Evolutionary conservation across 1,140 invertebrate genomes (phyloP).

Genomic region (Lithobius niger): DNA sequence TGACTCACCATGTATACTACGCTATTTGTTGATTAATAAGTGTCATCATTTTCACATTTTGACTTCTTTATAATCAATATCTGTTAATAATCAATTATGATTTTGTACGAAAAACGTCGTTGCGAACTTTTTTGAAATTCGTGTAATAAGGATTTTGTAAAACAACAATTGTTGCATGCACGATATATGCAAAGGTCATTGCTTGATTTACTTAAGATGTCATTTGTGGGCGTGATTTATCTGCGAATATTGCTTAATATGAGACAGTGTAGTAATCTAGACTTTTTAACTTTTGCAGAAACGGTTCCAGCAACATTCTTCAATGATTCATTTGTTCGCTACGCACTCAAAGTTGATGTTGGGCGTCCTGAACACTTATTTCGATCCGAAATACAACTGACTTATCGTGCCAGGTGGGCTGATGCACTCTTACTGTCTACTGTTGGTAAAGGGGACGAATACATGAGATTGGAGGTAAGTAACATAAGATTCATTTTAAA

Average conservation of each 20-base stretch:
- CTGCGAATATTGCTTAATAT: neutral
- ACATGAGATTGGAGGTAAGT: slow-evolving; percentile 4
- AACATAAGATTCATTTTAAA: neutral
- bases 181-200: too few relatives aligned
- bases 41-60: too few relatives aligned
- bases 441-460: neutral
- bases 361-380: neutral
- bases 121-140: too few relatives aligned
- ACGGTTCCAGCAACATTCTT: neutral
- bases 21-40: too few relatives aligned
- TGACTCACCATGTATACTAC: too few relatives aligned
- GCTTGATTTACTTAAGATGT: too few relatives aligned
- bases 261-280: neutral
- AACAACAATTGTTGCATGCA: too few relatives aligned
- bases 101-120: too few relatives aligned
- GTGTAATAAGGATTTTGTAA: too few relatives aligned
- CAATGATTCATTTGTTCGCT: neutral
- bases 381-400: slow-evolving; percentile 1
- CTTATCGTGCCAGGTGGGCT: neutral
- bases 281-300: slow-evolving; percentile 4
- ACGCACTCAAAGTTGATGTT: neutral
- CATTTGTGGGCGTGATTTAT: too few relatives aligned
- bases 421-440: neutral
- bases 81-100: too few relatives aligned
- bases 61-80: too few relatives aligned